These are phyloP conservation scores for Callipepla squamata DNA, from an alignment of 2,113 vertebrate genomes.

Conservation along the genomic window DNA sequence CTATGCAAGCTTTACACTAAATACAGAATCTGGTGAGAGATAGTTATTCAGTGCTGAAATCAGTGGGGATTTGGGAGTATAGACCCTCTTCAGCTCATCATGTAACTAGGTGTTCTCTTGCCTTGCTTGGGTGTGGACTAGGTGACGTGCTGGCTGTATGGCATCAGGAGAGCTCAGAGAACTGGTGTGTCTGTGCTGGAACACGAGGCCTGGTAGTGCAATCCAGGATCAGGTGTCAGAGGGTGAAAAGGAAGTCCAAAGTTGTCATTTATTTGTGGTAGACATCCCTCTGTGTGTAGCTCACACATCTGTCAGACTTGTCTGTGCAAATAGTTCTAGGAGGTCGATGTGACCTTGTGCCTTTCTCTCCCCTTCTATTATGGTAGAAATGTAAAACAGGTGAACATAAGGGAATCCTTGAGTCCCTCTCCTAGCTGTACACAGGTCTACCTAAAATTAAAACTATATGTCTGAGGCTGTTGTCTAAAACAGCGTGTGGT, in stretches of 20 bases:
- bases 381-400: neutral
- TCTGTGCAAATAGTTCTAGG: neutral
- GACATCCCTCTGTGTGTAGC: neutral
- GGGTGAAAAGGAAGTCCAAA: neutral
- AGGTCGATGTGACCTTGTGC: neutral
- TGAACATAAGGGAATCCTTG: neutral
- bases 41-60: neutral
- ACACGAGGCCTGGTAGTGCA: fast-evolving
- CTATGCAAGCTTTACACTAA: neutral
- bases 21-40: neutral
- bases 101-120: neutral
- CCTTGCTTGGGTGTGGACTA: neutral
- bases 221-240: neutral
- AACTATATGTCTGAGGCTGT: neutral
- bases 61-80: neutral
- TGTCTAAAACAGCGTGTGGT: neutral
- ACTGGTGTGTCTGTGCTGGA: neutral
- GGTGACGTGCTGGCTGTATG: neutral
- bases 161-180: neutral
- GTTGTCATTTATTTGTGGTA: neutral
- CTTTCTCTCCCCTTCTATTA: neutral
- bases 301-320: neutral
- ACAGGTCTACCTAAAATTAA: neutral
- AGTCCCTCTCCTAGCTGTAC: neutral
- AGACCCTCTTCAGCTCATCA: neutral